Evolutionary conservation across 2,888 invertebrate species (phyloP).

Genomic region (Tridacna gigas): DNA sequence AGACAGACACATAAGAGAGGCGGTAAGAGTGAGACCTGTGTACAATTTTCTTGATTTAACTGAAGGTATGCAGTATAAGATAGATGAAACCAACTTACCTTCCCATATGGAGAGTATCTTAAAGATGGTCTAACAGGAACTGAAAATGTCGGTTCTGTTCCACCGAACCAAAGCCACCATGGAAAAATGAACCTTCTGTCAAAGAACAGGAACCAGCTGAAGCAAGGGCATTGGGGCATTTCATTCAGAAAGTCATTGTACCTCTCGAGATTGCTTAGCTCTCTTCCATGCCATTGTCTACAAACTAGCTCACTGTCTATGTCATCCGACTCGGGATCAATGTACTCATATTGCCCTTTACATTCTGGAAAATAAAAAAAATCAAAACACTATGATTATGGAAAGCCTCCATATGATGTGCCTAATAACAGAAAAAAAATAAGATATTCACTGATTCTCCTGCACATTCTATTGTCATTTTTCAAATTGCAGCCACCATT

Average conservation of each 20-base stretch:
- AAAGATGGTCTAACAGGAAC: background rate
- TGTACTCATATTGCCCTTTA: conserved; percentile 9
- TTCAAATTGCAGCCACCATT: no score
- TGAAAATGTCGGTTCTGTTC: background rate
- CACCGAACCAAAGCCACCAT: background rate
- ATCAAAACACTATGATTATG: background rate
- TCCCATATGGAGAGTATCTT: background rate
- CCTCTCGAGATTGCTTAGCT: background rate
- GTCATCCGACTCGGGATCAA: background rate
- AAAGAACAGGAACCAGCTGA: conserved; percentile 21
- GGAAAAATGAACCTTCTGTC: conserved; percentile 35
- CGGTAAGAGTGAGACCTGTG: no score
- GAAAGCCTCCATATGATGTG: no score
- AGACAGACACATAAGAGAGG: no score
- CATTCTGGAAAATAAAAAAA: background rate
- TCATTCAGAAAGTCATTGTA: background rate
- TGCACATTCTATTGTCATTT: no score
- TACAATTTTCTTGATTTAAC: no score
- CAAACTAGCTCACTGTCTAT: background rate
- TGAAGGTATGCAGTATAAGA: no score
- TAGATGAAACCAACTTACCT: background rate
- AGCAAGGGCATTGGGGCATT: conserved; percentile 15
- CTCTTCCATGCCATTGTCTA: background rate
- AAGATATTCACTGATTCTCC: no score
- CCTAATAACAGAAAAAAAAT: no score